Evolutionary conservation across 2,888 invertebrate genomes (phyloP).

Genomic region (Drosophila aldrichi): DNA sequence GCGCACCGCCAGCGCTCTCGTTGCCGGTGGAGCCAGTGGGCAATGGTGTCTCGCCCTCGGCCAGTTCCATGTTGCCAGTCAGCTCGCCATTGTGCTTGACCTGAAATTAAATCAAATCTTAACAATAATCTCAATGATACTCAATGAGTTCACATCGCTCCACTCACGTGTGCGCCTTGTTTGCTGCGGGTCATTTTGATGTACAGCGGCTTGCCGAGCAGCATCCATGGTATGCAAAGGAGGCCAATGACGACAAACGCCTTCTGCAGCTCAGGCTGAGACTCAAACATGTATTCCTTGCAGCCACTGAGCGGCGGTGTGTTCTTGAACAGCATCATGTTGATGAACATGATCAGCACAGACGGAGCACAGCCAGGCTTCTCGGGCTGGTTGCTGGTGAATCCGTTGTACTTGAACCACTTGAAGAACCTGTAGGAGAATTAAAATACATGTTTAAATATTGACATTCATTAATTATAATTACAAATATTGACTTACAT

Average conservation of each 20-base stretch:
- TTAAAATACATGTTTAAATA: neutral
- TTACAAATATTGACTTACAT: slow-evolving; percentile 86
- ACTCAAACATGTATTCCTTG: slow-evolving; percentile 89
- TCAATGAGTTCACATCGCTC: no score
- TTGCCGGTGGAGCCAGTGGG: slow-evolving; percentile 60
- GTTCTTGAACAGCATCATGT: slow-evolving; percentile 91
- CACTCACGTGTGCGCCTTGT: slow-evolving; percentile 69
- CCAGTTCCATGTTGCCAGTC: slow-evolving; percentile 89
- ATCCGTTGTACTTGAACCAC: slow-evolving; percentile 91
- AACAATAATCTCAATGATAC: neutral
- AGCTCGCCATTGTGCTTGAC: slow-evolving; percentile 87
- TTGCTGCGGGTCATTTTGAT: slow-evolving; percentile 85
- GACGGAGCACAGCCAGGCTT: slow-evolving; percentile 89
- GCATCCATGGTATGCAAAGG: slow-evolving; percentile 96
- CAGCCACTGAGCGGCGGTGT: slow-evolving; percentile 85
- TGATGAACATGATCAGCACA: slow-evolving; percentile 91
- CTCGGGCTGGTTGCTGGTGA: slow-evolving; percentile 78
- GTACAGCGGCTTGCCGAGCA: slow-evolving; percentile 95
- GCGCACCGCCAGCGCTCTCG: slow-evolving; percentile 69
- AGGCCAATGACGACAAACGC: slow-evolving; percentile 92
- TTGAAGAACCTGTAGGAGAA: slow-evolving; percentile 89
- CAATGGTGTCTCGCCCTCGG: slow-evolving; percentile 84
- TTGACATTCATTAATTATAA: neutral
- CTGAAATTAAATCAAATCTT: slow-evolving; percentile 33
- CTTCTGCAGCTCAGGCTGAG: slow-evolving; percentile 90